Conservation (phyloP, 92 coral and sea anemone genomes). For the Metridium senile region DNA sequence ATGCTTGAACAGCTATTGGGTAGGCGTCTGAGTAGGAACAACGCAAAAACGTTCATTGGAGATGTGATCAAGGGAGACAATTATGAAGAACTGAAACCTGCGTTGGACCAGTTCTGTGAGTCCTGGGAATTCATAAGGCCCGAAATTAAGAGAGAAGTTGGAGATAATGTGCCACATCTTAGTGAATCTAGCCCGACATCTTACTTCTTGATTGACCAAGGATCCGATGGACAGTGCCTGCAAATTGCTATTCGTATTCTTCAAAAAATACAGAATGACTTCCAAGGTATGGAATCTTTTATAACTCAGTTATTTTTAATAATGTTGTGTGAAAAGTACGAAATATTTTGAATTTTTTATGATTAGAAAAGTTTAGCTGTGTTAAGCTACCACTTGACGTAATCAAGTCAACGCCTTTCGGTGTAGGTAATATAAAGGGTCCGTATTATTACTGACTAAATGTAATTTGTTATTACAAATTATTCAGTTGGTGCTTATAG, state of each 20-base stretch:
- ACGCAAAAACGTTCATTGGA: conserved; percentile 51
- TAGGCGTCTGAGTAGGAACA: conserved; percentile 63
- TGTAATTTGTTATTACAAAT: too few relatives aligned
- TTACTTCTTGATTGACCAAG: conserved; percentile 42
- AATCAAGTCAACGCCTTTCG: too few relatives aligned
- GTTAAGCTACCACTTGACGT: too few relatives aligned
- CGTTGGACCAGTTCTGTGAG: conserved; percentile 30
- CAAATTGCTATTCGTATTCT: conserved; percentile 41
- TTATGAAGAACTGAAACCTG: conserved; percentile 14
- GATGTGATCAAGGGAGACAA: conserved; percentile 53
- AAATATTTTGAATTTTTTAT: too few relatives aligned
- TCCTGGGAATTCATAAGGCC: conserved; percentile 56
- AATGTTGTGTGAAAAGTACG: too few relatives aligned
- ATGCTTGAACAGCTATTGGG: conserved; percentile 45
- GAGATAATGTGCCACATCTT: conserved; percentile 45
- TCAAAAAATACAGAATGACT: conserved; percentile 55
- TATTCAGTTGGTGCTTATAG: too few relatives aligned
- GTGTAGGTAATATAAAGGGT: too few relatives aligned
- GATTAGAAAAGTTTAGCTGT: too few relatives aligned
- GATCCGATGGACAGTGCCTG: conserved; percentile 35
- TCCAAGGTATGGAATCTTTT: too few relatives aligned
- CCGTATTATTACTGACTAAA: too few relatives aligned
- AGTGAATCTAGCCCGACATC: conserved; percentile 41
- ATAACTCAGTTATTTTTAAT: too few relatives aligned
- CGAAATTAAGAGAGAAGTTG: conserved; percentile 28